Base-by-base conservation (phyloP, 2,888 invertebrate species). In the Eulithis prunata region DNA sequence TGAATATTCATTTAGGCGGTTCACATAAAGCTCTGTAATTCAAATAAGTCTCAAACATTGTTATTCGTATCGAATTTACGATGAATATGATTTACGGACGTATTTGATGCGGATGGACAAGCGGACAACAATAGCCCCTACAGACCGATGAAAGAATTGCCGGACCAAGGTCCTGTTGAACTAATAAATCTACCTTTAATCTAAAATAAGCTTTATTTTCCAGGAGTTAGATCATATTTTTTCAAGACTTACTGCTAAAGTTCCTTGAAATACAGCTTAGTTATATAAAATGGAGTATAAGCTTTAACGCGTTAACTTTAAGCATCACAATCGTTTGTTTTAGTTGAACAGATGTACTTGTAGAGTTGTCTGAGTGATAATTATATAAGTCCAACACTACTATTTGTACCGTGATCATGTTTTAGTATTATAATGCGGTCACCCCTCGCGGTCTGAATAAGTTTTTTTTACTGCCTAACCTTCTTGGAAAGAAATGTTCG, bases 21-120 rank as follows among this genome's bases (percentile, higher is more conserved):
- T 55, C 21, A 53, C 13, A 49, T 43, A 55, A 55, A 49, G 53
- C 49, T 64, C 64, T 57, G 60, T 77, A 83, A 89, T 89, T 87
- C 84, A 89, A 88, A 90, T 87, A 87, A 81, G 88, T 88, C 83
- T 80, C 82, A 65, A 71, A 88, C 90, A 87, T 92, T 91, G 91
- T 91, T 87, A 85, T 83, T 86, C 85, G 87, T 81, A 88, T 88
- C 87, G 90, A 89, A 92, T 91, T 91, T 92, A 92, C 86, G 90
- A 88, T 87, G 84, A 85, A 88, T 90, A 91, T 93, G 92, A 93
- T 93, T 92, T 92, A 93, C 82, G 87, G 79, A 76, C 89, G 83
- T 85, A 83, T 89, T 88, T 88, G 91, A 92, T 90, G 90, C 88
- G 88, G 89, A 89, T 86, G 88, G 90, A 90, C 90, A 84, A 81